Evolutionary conservation across 2,113 vertebrate species (phyloP).

Genomic region (Centropristis striata): DNA sequence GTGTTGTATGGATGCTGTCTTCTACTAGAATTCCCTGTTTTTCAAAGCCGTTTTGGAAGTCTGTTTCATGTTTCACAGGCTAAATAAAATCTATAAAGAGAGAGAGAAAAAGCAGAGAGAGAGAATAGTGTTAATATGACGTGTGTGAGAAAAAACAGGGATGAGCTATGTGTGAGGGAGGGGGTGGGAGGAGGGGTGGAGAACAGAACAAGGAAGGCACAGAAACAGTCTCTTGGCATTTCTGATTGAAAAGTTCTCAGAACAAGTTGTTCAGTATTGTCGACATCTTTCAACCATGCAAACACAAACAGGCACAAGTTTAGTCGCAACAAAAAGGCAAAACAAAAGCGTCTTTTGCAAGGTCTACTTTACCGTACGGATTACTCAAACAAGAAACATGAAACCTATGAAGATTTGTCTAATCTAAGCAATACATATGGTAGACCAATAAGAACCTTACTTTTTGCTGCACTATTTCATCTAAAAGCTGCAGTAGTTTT

Average conservation of each 20-base stretch:
- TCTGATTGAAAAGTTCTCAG: slow-evolving; percentile 24
- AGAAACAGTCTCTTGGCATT: slow-evolving; percentile 16
- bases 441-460: neutral
- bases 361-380: neutral
- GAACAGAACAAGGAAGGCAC: slow-evolving; percentile 9
- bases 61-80: slow-evolving; percentile 18
- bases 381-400: neutral
- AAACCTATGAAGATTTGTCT: neutral
- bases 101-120: slow-evolving; percentile 2
- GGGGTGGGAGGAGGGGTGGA: neutral
- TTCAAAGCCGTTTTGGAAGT: slow-evolving; percentile 1
- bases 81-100: slow-evolving; percentile 6
- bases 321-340: neutral
- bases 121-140: neutral
- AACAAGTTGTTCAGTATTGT: slow-evolving; percentile 20
- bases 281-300: slow-evolving; percentile 8
- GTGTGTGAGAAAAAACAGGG: slow-evolving; percentile 12
- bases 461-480: neutral
- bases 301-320: neutral
- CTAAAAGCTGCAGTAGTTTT: slow-evolving; percentile 20
- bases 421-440: neutral
- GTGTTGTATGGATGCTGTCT: neutral
- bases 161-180: slow-evolving; percentile 8
- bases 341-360: neutral
- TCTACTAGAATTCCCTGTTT: neutral